Evolutionary conservation across 1,140 invertebrate species (phyloP).

Genomic region (Sitophilus oryzae): DNA sequence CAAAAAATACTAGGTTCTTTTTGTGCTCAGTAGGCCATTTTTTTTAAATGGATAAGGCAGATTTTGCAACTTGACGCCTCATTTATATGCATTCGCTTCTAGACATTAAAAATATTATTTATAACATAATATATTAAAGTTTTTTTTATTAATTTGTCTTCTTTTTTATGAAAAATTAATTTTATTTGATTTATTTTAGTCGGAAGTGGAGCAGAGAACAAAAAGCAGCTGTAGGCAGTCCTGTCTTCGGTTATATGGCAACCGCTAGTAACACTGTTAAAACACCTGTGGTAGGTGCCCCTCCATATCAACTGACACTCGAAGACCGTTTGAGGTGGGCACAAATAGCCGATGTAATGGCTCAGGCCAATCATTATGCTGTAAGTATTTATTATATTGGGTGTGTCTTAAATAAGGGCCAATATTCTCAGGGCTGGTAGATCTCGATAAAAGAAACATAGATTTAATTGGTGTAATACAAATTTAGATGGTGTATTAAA

Average conservation of each 20-base stretch:
- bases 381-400: slow-evolving; percentile 45
- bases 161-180: neutral
- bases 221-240: slow-evolving; percentile 69
- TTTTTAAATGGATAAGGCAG: no score
- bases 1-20: no score
- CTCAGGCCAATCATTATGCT: slow-evolving; percentile 75
- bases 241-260: slow-evolving; percentile 74
- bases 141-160: no score
- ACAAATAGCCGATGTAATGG: slow-evolving; percentile 78
- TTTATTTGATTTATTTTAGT: slow-evolving; percentile 46
- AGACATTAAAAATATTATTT: no score
- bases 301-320: slow-evolving; percentile 61
- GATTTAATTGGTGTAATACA: no score
- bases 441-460: no score
- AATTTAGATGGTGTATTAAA: no score
- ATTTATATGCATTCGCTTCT: no score
- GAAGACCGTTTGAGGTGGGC: slow-evolving; percentile 77
- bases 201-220: slow-evolving; percentile 83
- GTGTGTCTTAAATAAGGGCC: neutral
- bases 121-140: no score
- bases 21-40: no score
- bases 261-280: slow-evolving; percentile 62
- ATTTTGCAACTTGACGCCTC: no score
- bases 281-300: slow-evolving; percentile 57
- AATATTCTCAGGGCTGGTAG: neutral